Evolutionary conservation across 2,797 vertebrate species (phyloP).

Genomic region (Rhynchotus rufescens): DNA sequence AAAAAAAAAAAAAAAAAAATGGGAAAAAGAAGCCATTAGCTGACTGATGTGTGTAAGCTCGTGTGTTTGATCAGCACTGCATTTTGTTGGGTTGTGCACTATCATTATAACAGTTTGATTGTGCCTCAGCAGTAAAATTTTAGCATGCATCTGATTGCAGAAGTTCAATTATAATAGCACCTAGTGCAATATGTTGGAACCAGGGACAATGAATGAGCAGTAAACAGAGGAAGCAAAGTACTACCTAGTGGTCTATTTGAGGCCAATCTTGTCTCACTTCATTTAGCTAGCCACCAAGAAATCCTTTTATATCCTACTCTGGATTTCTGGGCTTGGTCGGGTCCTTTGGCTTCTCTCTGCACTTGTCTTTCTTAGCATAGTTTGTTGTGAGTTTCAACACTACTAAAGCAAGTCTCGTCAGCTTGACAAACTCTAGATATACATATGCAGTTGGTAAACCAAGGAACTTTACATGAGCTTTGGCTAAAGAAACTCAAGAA

Average conservation of each 20-base stretch:
- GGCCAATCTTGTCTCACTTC: neutral
- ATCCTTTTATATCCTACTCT: neutral
- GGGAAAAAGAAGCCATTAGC: neutral
- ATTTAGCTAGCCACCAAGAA: constrained; percentile 7
- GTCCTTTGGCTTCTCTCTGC: neutral
- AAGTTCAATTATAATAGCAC: neutral
- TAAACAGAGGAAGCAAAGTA: neutral
- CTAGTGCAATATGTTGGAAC: neutral
- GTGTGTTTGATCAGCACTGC: neutral
- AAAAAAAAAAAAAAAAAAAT: neutral
- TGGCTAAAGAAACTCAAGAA: neutral
- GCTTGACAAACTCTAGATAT: neutral
- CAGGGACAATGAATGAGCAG: neutral
- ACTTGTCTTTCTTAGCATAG: neutral
- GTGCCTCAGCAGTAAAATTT: constrained; percentile 35
- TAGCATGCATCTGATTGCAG: neutral
- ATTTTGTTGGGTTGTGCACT: constrained; percentile 10
- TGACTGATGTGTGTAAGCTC: constrained; percentile 17
- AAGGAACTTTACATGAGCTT: neutral
- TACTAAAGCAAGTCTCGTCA: neutral
- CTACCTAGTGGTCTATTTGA: neutral
- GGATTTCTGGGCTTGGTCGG: neutral
- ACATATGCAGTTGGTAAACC: neutral
- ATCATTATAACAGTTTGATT: neutral
- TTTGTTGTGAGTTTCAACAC: neutral